Conservation (phyloP, 2,888 invertebrate species). For the Plagiodera versicolora region DNA sequence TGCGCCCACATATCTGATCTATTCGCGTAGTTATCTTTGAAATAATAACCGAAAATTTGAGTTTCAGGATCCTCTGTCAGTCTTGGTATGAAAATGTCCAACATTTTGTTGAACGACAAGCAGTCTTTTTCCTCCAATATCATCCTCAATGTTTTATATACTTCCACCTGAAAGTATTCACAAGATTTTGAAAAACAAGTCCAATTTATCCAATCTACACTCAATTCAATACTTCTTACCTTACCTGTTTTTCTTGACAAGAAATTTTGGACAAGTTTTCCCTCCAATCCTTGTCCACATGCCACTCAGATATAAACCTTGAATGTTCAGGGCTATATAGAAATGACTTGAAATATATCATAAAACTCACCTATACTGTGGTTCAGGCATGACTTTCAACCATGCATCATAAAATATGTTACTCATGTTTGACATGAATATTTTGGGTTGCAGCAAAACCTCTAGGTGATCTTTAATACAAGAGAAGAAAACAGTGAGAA, state of each 20-base stretch:
- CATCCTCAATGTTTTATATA: background rate
- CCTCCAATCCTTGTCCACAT: constrained; percentile 6
- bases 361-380: background rate
- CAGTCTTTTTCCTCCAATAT: background rate
- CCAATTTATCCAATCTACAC: no score
- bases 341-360: background rate
- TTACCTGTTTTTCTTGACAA: background rate
- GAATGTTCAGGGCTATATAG: background rate
- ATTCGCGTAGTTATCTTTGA: constrained; percentile 9
- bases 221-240: background rate
- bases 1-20: constrained; percentile 14
- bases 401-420: constrained; percentile 4
- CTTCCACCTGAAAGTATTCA: background rate
- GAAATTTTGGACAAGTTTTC: background rate
- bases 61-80: constrained; percentile 6
- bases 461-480: background rate
- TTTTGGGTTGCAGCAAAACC: background rate
- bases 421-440: background rate
- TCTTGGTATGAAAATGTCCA: background rate
- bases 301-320: constrained; percentile 1
- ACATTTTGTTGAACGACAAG: constrained; percentile 1
- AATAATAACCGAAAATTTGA: constrained; percentile 11
- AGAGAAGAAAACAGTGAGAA: constrained; percentile 3
- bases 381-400: background rate
- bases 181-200: background rate